These are phyloP conservation scores for Sander lucioperca DNA, from an alignment of 2,113 vertebrate genomes.

Conservation along the genomic window DNA sequence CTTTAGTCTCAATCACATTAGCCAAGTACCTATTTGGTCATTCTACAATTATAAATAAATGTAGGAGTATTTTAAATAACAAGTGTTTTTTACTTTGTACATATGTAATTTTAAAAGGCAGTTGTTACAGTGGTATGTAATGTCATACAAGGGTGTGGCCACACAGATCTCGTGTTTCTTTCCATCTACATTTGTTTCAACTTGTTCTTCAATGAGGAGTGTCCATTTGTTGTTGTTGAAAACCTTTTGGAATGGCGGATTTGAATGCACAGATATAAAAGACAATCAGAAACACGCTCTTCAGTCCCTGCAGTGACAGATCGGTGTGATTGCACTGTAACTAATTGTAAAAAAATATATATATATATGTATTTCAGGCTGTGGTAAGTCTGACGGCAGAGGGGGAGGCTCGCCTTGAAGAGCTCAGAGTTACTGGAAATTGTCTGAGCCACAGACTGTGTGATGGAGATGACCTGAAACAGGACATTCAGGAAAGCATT, in stretches of 20 bases:
- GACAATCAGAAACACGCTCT: neutral
- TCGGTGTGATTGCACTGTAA: neutral
- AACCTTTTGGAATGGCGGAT: neutral
- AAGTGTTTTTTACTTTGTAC: neutral
- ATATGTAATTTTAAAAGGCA: neutral
- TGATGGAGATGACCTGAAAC: conserved; percentile 35
- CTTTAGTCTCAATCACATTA: neutral
- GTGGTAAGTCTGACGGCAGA: conserved; percentile 5
- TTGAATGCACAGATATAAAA: neutral
- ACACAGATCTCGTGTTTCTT: conserved; percentile 8
- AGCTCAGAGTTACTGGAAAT: conserved; percentile 21
- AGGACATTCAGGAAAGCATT: conserved; percentile 33
- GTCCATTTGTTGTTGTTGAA: conserved; percentile 14
- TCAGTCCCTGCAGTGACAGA: neutral
- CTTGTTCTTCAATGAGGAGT: conserved; percentile 52
- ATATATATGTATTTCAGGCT: conserved; percentile 30
- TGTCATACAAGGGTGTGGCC: conserved; percentile 36
- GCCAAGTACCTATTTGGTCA: neutral
- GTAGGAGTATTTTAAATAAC: neutral
- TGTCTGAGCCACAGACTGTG: neutral
- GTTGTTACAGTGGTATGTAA: neutral
- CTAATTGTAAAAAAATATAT: neutral
- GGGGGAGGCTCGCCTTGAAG: conserved; percentile 5
- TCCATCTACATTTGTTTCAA: conserved; percentile 38
- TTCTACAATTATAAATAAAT: neutral